phyloP scores from a whole-genome alignment of 1,140 invertebrate genomes.

The Anadara kagoshimensis region DNA sequence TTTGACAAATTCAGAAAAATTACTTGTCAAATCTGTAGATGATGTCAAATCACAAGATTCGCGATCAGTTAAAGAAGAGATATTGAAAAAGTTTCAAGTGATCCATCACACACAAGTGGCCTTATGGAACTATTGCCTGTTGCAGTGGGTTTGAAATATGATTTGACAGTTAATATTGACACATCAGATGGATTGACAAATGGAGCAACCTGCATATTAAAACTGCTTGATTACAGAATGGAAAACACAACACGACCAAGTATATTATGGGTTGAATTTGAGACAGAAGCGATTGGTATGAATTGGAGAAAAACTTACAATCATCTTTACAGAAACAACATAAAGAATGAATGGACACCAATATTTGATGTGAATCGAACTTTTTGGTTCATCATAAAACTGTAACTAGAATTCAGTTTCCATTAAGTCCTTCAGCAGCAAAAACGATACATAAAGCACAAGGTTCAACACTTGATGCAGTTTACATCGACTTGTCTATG shows the following conservation, averaged over 20 bases:
- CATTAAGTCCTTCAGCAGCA: constrained; percentile 1
- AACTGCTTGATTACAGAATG: constrained; percentile 32
- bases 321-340: constrained; percentile 26
- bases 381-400: constrained; percentile 13
- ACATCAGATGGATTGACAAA: constrained; percentile 45
- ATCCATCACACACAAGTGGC: too few species aligned
- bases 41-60: too few species aligned
- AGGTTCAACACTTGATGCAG: constrained; percentile 4
- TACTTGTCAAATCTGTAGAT: too few species aligned
- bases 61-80: not conserved
- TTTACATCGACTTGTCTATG: not conserved
- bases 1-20: too few species aligned
- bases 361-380: constrained; percentile 39
- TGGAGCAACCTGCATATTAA: constrained; percentile 40
- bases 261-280: constrained; percentile 46
- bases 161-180: constrained; percentile 37
- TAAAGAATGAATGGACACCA: constrained; percentile 37
- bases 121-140: not conserved
- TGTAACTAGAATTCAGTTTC: constrained; percentile 18
- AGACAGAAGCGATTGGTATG: constrained; percentile 23
- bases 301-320: constrained; percentile 36
- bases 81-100: not conserved
- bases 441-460: constrained; percentile 18
- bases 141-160: constrained; percentile 30
- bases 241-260: constrained; percentile 20